Evolutionary conservation across 2,113 vertebrate genomes (phyloP), one percentile per base, ranked within the genome.

Genomic region (Thalassoma bifasciatum): DNA sequence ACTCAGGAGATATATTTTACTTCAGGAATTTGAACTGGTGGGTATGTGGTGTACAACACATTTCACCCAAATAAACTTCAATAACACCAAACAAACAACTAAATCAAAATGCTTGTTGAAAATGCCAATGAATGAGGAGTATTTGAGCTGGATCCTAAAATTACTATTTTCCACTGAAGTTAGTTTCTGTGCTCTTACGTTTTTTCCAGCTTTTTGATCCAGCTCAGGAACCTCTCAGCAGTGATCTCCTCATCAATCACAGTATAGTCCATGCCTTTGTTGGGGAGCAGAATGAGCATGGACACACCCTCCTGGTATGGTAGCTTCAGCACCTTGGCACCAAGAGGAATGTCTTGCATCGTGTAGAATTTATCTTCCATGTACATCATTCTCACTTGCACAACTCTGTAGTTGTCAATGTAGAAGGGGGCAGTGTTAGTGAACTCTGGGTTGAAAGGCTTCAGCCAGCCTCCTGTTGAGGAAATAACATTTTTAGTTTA

Each of bases 301-400:
- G 96, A 90, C 38, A 95, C 92, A 3, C 93, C 95, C 9, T 94
- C 89, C 79, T 66, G 63, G 77, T 97, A 98, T 2, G 96, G 96
- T 34, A 98, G 91, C 71, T 94, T 96, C 67, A 99, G 88, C 22
- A 97, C 90, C n/a, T 86, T 94, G 49, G 93, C 95, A 11, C 77
- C 88, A 19, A 98, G 91, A 7, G 67, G 77, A 9, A 75, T 24
- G 53, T 98, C 97, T 30, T 92, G 92, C 54, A 89, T 92, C 22
- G 72, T 89, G 68, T 93, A 93, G 67, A 96, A 92, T 65, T 87
- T 88, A 21, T 92, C 95, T 26, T 89, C 90, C 23, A 67, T 86
- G 58, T 91, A 94, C 97, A 98, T 98, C 95, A 94, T 96, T 7
- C 95, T 95, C 69, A 97, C 96, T 74, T 94, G 91, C 7, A 95